Evolutionary conservation across 2,797 vertebrate genomes (phyloP).

Genomic region (Alca torda): DNA sequence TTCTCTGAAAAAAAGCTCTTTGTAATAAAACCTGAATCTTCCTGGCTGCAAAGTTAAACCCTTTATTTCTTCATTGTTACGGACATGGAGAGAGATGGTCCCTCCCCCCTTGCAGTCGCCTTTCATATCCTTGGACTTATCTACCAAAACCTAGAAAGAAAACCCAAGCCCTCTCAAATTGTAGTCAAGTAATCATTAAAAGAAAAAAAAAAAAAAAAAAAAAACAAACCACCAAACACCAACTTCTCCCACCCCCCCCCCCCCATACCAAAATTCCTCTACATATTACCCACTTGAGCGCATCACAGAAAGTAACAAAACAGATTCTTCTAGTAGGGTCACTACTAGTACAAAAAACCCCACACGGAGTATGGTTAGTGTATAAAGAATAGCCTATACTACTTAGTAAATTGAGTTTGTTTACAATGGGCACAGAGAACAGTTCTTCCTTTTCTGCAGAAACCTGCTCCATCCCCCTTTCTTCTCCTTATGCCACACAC

Average conservation of each 20-base stretch:
- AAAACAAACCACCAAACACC: neutral
- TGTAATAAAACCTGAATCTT: slow-evolving; percentile 2
- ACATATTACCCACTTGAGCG: neutral
- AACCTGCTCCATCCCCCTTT: neutral
- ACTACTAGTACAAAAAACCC: neutral
- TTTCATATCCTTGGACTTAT: neutral
- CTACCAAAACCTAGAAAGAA: slow-evolving; percentile 1
- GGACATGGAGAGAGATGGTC: neutral
- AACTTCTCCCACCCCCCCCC: neutral
- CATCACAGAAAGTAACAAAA: neutral
- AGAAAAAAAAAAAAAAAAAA: neutral
- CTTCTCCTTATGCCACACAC: neutral
- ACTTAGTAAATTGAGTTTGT: neutral
- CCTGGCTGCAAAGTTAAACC: neutral
- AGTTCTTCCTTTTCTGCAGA: neutral
- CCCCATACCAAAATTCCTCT: neutral
- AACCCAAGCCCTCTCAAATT: neutral
- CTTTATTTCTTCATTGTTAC: slow-evolving; percentile 9
- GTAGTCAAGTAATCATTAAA: neutral
- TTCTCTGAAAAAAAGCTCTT: slow-evolving; percentile 9
- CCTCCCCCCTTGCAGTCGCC: neutral
- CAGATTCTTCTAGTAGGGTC: neutral
- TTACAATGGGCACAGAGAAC: neutral
- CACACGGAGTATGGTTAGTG: neutral
- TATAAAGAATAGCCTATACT: neutral